These are phyloP conservation scores for Lepidocyrtinus sp. DNA, from an alignment of 2,888 invertebrate genomes.

Conservation along the genomic window DNA sequence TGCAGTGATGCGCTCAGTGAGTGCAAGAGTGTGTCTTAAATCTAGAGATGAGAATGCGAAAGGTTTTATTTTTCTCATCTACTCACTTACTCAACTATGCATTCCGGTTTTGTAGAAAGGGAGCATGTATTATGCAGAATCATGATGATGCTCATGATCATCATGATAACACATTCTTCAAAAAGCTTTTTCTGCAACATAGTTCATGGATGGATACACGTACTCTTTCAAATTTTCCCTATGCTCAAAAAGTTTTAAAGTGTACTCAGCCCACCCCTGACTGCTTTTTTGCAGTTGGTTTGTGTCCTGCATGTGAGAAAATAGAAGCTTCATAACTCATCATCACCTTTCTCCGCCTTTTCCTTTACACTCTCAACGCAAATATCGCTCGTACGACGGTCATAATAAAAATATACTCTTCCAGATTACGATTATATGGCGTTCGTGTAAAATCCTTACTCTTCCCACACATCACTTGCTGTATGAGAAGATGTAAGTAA, in stretches of 20 bases:
- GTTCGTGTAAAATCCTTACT: too few species aligned
- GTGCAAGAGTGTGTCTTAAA: background rate
- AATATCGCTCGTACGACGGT: too few species aligned
- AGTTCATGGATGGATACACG: background rate
- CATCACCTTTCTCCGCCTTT: conserved; percentile 40
- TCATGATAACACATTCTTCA: conserved; percentile 10
- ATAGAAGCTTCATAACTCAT: conserved; percentile 47
- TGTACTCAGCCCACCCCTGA: background rate
- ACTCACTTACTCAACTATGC: background rate
- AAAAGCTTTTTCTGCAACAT: conserved; percentile 10
- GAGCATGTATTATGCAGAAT: conserved; percentile 1
- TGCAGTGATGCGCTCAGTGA: background rate
- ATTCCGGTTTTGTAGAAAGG: background rate
- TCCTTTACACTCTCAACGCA: background rate
- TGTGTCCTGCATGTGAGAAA: conserved; percentile 39
- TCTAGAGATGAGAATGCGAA: background rate
- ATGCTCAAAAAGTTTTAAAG: background rate
- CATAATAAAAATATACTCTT: too few species aligned
- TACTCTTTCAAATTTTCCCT: conserved; percentile 4
- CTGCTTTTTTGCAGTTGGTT: conserved; percentile 27
- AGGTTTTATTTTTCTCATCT: background rate
- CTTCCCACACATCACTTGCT: too few species aligned
- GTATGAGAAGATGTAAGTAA: background rate
- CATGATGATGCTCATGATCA: conserved; percentile 5
- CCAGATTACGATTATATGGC: too few species aligned